Evolutionary conservation across 2,797 vertebrate species (phyloP).

Genomic region (Muraenolepis orangiensis): DNA sequence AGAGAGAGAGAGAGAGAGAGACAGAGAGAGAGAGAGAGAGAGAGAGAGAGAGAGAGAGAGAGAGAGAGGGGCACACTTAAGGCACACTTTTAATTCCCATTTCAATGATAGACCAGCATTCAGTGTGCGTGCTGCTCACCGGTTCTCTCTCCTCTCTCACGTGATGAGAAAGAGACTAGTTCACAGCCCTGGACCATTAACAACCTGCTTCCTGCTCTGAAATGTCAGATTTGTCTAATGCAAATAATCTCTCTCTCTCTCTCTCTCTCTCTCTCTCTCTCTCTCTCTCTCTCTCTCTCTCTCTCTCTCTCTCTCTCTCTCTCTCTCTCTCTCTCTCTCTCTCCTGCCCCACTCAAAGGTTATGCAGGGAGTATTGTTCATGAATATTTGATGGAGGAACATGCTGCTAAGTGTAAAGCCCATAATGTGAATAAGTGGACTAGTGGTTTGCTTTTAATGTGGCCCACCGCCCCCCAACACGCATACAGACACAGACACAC

Average conservation of each 20-base stretch:
- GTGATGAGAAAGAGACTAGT: not conserved
- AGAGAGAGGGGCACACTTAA: conserved; percentile 17
- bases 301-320: not conserved
- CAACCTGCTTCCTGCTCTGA: conserved; percentile 27
- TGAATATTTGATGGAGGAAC: conserved; percentile 61
- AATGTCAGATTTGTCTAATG: conserved; percentile 46
- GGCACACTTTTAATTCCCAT: conserved; percentile 62
- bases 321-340: conserved; percentile 2
- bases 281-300: conserved; percentile 8
- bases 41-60: not conserved
- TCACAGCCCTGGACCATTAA: not conserved
- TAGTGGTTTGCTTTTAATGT: conserved; percentile 57
- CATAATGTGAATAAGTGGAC: conserved; percentile 28
- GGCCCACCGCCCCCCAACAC: conserved; percentile 56
- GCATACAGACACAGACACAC: not conserved
- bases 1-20: conserved; percentile 9
- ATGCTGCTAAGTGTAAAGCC: conserved; percentile 32
- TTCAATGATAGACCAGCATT: conserved; percentile 54
- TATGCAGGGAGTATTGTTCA: conserved; percentile 30
- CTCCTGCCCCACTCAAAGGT: conserved; percentile 16
- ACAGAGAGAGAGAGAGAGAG: conserved; percentile 6
- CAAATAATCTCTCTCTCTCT: conserved; percentile 22
- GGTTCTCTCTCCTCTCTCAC: not conserved
- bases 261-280: not conserved
- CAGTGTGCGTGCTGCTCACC: conserved; percentile 37